A percentile compares a stretch with the other conserved stretches of the same genome.
Conservation (phyloP, 92 coral and sea anemone species). For the Heliopora coerulea region DNA sequence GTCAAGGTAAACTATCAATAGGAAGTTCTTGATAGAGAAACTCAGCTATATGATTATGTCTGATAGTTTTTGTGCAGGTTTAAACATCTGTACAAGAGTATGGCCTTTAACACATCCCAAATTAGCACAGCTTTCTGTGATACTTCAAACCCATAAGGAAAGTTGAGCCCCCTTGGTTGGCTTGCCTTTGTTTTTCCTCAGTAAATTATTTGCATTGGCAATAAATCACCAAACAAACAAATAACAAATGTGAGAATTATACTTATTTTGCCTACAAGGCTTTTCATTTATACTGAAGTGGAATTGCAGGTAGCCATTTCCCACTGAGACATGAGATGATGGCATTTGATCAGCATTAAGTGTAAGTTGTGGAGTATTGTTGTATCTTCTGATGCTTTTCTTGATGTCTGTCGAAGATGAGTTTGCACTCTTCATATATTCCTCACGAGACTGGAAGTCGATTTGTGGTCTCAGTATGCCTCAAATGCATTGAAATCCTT, state of each 20-base stretch:
- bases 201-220: constrained; percentile 61
- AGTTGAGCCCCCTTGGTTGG: constrained; percentile 56
- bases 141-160: constrained; percentile 52
- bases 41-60: too few relatives aligned
- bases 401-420: constrained; percentile 58
- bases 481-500: constrained; percentile 44
- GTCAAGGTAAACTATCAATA: too few relatives aligned
- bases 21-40: too few relatives aligned
- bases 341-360: constrained; percentile 70
- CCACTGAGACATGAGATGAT: constrained; percentile 66
- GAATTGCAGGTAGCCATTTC: constrained; percentile 65
- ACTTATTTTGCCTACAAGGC: too few relatives aligned
- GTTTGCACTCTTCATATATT: constrained; percentile 61
- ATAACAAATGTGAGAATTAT: constrained; percentile 46
- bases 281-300: constrained; percentile 55
- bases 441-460: constrained; percentile 59
- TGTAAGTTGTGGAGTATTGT: constrained; percentile 56
- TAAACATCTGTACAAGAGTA: too few relatives aligned
- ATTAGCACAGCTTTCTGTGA: too few relatives aligned
- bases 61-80: too few relatives aligned
- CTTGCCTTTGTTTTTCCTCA: too few relatives aligned
- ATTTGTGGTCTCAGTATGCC: constrained; percentile 46
- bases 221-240: constrained; percentile 48
- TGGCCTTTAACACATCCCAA: too few relatives aligned
- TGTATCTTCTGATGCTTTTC: constrained; percentile 44